Conservation (phyloP, 2,113 vertebrate genomes). For the Cichladusa arquata region DNA sequence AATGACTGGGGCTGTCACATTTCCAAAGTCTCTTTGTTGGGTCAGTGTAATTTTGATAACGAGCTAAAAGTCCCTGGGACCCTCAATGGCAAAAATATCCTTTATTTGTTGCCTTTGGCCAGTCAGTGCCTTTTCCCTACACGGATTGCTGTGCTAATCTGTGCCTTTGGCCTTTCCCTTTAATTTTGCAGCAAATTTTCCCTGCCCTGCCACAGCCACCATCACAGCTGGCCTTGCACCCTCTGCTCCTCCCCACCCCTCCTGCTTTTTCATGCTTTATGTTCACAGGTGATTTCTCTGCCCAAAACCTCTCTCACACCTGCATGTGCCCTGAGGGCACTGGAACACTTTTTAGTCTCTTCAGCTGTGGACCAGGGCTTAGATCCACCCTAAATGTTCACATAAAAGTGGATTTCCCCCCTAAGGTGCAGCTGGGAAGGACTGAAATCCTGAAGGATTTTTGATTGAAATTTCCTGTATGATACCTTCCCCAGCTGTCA, state of each 20-base stretch:
- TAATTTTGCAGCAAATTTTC: background rate
- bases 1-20: background rate
- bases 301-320: background rate
- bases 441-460: background rate
- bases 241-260: background rate
- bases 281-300: background rate
- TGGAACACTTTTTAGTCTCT: background rate
- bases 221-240: background rate
- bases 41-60: background rate
- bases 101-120: background rate
- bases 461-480: slow-evolving; percentile 71
- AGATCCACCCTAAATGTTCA: background rate
- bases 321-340: too few relatives aligned
- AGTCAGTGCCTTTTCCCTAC: background rate
- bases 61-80: background rate
- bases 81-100: background rate
- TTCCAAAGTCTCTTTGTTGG: background rate
- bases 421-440: background rate
- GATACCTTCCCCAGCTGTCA: slow-evolving; percentile 49
- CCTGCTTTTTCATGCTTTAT: background rate
- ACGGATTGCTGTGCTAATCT: background rate
- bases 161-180: background rate
- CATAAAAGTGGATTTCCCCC: slow-evolving; percentile 2
- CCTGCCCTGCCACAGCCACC: background rate
- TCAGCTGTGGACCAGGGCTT: background rate